Evolutionary conservation across 2,113 vertebrate genomes (phyloP), one percentile per base, ranked within the genome.

Genomic region (Pedetes capensis): DNA sequence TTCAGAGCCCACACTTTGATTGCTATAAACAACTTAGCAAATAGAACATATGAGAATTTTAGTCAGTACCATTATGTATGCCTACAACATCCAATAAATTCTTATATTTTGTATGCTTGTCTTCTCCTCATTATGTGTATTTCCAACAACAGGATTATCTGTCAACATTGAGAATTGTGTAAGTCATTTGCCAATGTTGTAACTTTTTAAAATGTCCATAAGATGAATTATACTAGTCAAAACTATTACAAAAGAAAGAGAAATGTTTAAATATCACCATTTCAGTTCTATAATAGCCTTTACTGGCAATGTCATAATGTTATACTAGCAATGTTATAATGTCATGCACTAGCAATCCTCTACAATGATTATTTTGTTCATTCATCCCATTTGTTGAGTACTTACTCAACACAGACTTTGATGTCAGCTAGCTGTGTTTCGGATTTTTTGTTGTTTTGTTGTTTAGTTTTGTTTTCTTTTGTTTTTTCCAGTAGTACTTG

Each of bases 171-270:
- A 69, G 69, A 91, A 63, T 93, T 92, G 49, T 68, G 17, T 34
- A 82, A 57, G 18, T 89, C 93, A 93, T 90, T 96, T 97, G 82
- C 94, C 96, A 93, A 74, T 98, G 34, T 95, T 89, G 87, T 92
- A 94, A 55, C 64, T 97, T 95, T 53, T 92, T 94, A 95, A 64
- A 57, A 96, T 92, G 76, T 96, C 14, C 91, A 47, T 89, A 90
- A 95, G 83, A 76, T 86, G 93, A 96, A 78, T 95, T 96, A 37
- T 47, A 89, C 74, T 97, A 89, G 49, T 93, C 55, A 81, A 79
- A 92, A 87, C 23, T 64, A 49, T 42, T 87, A 66, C 93, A 81
- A 76, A 32, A 17, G 29, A 29, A 96, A 49, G 47, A 71, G 42
- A n/a, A 23, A 39, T 71, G 68, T 25, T 39, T 68, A 37, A 64